Conservation (phyloP, 2,797 vertebrate species). For the Limnodromus scolopaceus region DNA sequence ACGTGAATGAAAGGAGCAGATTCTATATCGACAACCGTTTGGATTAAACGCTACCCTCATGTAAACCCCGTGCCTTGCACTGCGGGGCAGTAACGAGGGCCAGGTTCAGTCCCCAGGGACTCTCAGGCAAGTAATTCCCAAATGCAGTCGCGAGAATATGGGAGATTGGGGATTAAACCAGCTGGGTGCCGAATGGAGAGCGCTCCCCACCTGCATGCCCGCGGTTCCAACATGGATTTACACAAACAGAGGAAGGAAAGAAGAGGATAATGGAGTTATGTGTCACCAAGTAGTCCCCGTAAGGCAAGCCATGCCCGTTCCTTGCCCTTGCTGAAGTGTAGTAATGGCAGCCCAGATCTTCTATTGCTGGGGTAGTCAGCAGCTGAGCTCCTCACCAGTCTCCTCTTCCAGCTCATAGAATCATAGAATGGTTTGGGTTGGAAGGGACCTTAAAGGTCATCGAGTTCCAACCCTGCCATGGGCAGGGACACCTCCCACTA, state of each 20-base stretch:
- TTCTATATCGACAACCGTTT: not conserved
- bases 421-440: too few species aligned
- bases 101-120: not conserved
- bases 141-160: not conserved
- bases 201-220: not conserved
- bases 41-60: not conserved
- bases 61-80: not conserved
- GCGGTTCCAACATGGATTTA: not conserved
- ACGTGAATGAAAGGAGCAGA: not conserved
- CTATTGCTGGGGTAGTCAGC: not conserved
- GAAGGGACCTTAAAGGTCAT: too few species aligned
- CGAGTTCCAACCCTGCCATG: not conserved
- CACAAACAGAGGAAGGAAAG: not conserved
- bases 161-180: not conserved
- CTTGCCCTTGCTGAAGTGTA: not conserved
- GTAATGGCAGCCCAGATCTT: not conserved
- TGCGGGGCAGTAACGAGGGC: not conserved
- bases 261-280: rapidly evolving
- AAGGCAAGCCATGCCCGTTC: not conserved
- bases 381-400: not conserved
- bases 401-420: not conserved
- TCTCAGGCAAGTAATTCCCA: not conserved
- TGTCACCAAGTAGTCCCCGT: rapidly evolving
- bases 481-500: not conserved
- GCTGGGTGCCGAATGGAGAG: not conserved